Conservation (phyloP, 2,888 invertebrate species). For the Megalurothrips usitatus region DNA sequence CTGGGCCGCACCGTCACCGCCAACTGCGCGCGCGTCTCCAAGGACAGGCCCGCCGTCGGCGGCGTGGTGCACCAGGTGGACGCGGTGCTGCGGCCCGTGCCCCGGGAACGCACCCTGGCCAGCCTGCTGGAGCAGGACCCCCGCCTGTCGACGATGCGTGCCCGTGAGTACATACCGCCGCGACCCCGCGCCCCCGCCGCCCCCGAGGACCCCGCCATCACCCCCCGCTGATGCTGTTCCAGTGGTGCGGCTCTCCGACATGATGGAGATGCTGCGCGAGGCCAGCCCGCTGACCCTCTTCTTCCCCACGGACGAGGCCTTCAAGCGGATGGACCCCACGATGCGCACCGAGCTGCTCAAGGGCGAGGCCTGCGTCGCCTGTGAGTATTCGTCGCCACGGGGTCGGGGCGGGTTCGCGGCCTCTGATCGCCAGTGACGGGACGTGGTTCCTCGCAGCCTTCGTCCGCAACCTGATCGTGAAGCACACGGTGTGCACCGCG, state of each 20-base stretch:
- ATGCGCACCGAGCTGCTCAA: slow-evolving; percentile 52
- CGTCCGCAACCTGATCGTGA: slow-evolving; percentile 61
- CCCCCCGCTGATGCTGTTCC: background rate
- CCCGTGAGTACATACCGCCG: background rate
- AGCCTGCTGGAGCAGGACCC: slow-evolving; percentile 38
- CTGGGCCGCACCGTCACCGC: slow-evolving; percentile 55
- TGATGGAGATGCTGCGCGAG: slow-evolving; percentile 43
- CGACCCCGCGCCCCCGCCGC: background rate
- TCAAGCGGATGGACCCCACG: slow-evolving; percentile 54
- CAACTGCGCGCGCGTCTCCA: slow-evolving; percentile 59
- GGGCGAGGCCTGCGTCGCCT: slow-evolving; percentile 56
- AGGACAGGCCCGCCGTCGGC: slow-evolving; percentile 41
- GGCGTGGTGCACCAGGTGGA: slow-evolving; percentile 50
- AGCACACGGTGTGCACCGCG: slow-evolving; percentile 61
- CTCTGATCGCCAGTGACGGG: background rate
- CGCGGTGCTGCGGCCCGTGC: slow-evolving; percentile 45
- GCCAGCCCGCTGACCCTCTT: slow-evolving; percentile 51
- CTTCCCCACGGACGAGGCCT: slow-evolving; percentile 63
- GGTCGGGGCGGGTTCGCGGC: background rate
- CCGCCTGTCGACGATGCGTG: slow-evolving; percentile 42
- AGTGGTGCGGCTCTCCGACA: slow-evolving; percentile 34
- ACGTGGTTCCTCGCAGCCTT: slow-evolving; percentile 50
- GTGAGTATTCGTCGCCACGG: slow-evolving; percentile 47
- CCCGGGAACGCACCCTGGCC: slow-evolving; percentile 41
- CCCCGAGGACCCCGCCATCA: background rate